A percentile compares a stretch with the other conserved stretches of the same genome.
These are phyloP conservation scores for Plecturocebus donacophilus DNA, from an alignment of 2,113 vertebrate genomes.

Conservation along the genomic window DNA sequence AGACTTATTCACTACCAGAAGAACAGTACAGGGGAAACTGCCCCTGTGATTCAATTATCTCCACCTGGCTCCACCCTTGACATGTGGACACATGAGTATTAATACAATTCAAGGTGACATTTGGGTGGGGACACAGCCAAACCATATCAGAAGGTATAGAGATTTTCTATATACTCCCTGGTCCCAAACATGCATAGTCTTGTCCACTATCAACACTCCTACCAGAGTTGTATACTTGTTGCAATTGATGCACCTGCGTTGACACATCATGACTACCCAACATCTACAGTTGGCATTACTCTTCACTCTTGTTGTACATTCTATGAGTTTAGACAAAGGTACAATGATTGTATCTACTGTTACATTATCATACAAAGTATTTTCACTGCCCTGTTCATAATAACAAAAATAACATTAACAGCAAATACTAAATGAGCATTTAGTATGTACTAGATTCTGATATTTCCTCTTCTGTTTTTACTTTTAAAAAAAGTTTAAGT, in stretches of 20 bases:
- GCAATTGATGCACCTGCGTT: neutral
- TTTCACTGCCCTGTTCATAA: neutral
- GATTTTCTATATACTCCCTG: neutral
- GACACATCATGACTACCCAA: neutral
- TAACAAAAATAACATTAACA: neutral
- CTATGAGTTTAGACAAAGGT: neutral
- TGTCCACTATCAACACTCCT: neutral
- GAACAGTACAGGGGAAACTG: no score
- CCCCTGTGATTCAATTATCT: no score
- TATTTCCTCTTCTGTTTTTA: neutral
- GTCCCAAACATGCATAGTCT: neutral
- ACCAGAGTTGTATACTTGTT: neutral
- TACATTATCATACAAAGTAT: neutral
- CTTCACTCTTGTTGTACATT: neutral
- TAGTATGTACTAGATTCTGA: neutral
- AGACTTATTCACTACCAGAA: no score
- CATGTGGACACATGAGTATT: no score
- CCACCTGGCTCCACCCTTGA: no score
- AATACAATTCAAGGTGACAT: no score
- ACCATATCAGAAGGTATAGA: neutral
- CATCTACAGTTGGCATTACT: neutral
- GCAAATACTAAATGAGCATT: no score
- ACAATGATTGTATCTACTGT: neutral
- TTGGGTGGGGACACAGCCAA: no score
- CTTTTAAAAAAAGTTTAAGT: neutral